Conservation (phyloP, 2,113 vertebrate species). For the Colius striatus region DNA sequence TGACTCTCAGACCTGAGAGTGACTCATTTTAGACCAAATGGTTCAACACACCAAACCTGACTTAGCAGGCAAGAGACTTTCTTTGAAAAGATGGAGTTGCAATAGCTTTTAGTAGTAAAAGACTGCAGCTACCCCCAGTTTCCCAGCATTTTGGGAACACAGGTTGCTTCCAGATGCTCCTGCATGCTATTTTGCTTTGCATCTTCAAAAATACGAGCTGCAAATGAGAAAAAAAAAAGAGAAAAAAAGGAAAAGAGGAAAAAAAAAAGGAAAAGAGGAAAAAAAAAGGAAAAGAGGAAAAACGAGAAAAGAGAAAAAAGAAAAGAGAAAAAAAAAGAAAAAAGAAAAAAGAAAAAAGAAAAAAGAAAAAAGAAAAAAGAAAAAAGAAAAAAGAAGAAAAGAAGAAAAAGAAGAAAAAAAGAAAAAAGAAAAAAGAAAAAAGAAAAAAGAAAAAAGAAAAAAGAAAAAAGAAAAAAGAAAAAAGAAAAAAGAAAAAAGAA, state of each 20-base stretch:
- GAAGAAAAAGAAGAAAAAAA: not conserved
- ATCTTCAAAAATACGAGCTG: not conserved
- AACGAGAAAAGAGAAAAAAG: fast-evolving
- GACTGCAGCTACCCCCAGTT: not conserved
- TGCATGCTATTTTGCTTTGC: not conserved
- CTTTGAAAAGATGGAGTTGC: not conserved
- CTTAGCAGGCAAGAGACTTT: not conserved
- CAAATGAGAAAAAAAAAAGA: not conserved
- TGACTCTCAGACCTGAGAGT: constrained; percentile 30
- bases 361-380: too few species aligned
- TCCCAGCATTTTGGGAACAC: not conserved
- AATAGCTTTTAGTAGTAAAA: not conserved
- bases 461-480: too few species aligned
- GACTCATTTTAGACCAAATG: constrained; percentile 51
- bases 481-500: too few species aligned
- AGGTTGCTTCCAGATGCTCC: not conserved
- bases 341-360: too few species aligned
- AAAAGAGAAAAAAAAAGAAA: too few species aligned
- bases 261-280: too few species aligned
- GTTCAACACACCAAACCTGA: constrained; percentile 25
- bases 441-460: too few species aligned
- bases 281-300: fast-evolving
- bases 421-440: fast-evolving
- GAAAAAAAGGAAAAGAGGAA: too few species aligned
- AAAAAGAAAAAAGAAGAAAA: too few species aligned